These are phyloP conservation scores for Oryzias sinensis DNA, from an alignment of 2,797 vertebrate species.

Conservation along the genomic window DNA sequence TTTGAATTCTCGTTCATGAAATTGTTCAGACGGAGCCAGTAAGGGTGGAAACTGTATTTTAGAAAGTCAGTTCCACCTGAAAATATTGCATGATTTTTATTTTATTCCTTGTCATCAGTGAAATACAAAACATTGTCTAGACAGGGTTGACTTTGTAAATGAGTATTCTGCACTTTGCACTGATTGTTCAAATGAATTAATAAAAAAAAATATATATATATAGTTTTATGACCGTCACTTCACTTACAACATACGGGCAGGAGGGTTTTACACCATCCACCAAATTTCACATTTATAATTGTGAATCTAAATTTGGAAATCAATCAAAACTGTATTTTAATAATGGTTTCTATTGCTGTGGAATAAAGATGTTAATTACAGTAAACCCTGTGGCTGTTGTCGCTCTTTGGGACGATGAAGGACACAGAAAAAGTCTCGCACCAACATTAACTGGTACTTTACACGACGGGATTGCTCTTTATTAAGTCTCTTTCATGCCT, in stretches of 20 bases:
- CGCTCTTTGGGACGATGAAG: background rate
- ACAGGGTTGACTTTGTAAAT: conserved; percentile 6
- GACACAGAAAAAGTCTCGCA: background rate
- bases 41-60: conserved; percentile 14
- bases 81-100: conserved; percentile 24
- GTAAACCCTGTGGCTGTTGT: conserved; percentile 20
- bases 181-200: conserved; percentile 12
- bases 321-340: conserved; percentile 65
- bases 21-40: conserved; percentile 55
- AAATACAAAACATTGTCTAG: background rate
- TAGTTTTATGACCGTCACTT: conserved; percentile 22
- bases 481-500: too few species aligned
- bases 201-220: background rate
- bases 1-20: background rate
- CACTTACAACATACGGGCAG: conserved; percentile 21
- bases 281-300: conserved; percentile 27
- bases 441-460: too few species aligned
- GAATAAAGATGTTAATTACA: conserved; percentile 72
- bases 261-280: conserved; percentile 55
- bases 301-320: conserved; percentile 60
- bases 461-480: too few species aligned
- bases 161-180: conserved; percentile 30
- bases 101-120: conserved; percentile 1
- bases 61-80: conserved; percentile 11
- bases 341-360: conserved; percentile 79